These are phyloP conservation scores for Gnatocerus cornutus DNA, from an alignment of 2,888 invertebrate genomes.

Conservation along the genomic window DNA sequence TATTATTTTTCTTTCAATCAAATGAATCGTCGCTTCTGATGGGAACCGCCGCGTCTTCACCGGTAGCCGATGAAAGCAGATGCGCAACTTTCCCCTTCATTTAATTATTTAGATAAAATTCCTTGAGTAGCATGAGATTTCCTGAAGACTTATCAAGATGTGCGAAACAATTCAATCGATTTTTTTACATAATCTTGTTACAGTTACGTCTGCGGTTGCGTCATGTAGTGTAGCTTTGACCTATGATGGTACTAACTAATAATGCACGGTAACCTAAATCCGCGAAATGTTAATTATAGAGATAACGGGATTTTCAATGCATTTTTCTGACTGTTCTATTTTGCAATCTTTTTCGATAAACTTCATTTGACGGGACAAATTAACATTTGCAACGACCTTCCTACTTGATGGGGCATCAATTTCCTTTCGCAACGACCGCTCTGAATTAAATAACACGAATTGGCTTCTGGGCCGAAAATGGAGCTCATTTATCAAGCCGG, in stretches of 20 bases:
- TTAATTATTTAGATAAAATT: conserved; percentile 48
- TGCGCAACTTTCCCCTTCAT: conserved; percentile 52
- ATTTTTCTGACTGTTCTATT: too few species aligned
- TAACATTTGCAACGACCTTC: too few species aligned
- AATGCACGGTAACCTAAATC: not conserved
- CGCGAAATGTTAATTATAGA: not conserved
- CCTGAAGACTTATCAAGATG: conserved; percentile 19
- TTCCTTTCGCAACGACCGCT: not conserved
- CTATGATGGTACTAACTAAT: conserved; percentile 12
- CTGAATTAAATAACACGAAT: not conserved
- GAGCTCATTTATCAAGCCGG: not conserved
- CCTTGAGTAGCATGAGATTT: conserved; percentile 26
- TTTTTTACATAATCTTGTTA: conserved; percentile 27
- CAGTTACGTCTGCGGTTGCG: not conserved
- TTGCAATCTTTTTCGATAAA: too few species aligned
- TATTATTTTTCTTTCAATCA: too few species aligned
- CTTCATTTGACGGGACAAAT: too few species aligned
- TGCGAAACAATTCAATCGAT: conserved; percentile 25
- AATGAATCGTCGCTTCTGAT: too few species aligned
- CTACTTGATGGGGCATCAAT: not conserved
- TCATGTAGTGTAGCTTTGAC: conserved; percentile 12
- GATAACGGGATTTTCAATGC: not conserved
- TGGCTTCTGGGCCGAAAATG: not conserved
- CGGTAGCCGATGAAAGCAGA: conserved; percentile 51
- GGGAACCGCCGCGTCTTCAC: not conserved